These are phyloP conservation scores for Laticauda colubrina DNA, from an alignment of 2,113 vertebrate species.

Conservation along the genomic window DNA sequence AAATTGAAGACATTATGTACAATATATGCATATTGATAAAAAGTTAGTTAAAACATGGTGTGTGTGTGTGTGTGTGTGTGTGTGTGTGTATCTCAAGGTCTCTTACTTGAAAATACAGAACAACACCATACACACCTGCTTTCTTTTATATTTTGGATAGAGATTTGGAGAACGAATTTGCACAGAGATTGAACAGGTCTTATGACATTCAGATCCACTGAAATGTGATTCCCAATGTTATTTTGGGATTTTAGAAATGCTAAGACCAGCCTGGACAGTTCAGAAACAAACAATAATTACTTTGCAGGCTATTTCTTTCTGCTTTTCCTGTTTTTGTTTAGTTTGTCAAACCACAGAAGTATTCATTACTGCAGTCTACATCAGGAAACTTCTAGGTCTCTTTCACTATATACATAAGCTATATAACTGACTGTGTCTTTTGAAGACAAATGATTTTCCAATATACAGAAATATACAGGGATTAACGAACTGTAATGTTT, in stretches of 20 bases:
- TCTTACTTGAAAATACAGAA: neutral
- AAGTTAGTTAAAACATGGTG: neutral
- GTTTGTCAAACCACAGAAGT: conserved; percentile 66
- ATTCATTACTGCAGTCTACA: conserved; percentile 53
- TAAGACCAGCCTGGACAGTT: conserved; percentile 38
- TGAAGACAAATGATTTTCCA: conserved; percentile 59
- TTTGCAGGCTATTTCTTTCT: conserved; percentile 62
- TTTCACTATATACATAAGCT: conserved; percentile 47
- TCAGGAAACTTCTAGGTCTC: conserved; percentile 63
- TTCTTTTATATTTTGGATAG: neutral
- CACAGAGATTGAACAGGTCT: neutral
- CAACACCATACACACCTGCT: neutral
- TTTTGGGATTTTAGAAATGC: conserved; percentile 42
- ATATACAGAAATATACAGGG: conserved; percentile 42
- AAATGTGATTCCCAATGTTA: conserved; percentile 51
- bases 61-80: no score
- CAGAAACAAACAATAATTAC: conserved; percentile 72
- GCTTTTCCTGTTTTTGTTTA: conserved; percentile 72
- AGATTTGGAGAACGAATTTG: neutral
- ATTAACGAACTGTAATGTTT: neutral
- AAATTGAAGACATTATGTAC: neutral
- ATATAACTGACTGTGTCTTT: conserved; percentile 49
- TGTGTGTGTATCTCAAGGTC: neutral
- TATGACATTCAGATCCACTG: conserved; percentile 39
- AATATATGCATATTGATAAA: neutral